Conservation (phyloP, 1,140 invertebrate genomes). For the Pachyrhynchus sulphureomaculatus region DNA sequence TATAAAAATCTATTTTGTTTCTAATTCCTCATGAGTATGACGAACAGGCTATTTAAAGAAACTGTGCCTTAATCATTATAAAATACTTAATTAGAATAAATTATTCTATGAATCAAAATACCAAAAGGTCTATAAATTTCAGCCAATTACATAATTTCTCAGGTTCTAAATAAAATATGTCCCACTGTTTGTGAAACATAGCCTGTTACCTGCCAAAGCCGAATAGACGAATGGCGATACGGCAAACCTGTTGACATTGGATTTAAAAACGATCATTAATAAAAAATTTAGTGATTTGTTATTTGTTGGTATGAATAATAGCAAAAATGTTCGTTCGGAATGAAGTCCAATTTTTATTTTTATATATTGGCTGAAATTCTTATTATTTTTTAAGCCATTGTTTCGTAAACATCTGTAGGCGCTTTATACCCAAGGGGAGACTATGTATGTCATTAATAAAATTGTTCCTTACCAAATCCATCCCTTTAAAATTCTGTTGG, state of each 20-base stretch:
- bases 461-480: no score
- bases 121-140: slow-evolving; percentile 9
- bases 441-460: no score
- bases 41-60: no score
- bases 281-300: background rate
- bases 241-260: background rate
- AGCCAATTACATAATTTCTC: slow-evolving; percentile 10
- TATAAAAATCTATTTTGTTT: no score
- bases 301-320: background rate
- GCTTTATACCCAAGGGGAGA: no score
- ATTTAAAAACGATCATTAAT: slow-evolving; percentile 1
- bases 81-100: background rate
- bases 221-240: slow-evolving; percentile 1
- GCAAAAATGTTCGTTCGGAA: no score
- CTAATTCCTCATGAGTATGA: no score
- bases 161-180: background rate
- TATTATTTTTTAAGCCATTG: no score
- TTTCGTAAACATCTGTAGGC: no score
- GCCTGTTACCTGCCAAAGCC: background rate
- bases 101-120: slow-evolving; percentile 11
- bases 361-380: no score
- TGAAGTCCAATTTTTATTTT: no score
- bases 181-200: slow-evolving; percentile 4
- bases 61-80: background rate
- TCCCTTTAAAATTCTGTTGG: no score